Evolutionary conservation across 64 coral and sea anemone species (phyloP), one percentile per base, ranked within the genome.

Genomic region (Pachyseris speciosa): DNA sequence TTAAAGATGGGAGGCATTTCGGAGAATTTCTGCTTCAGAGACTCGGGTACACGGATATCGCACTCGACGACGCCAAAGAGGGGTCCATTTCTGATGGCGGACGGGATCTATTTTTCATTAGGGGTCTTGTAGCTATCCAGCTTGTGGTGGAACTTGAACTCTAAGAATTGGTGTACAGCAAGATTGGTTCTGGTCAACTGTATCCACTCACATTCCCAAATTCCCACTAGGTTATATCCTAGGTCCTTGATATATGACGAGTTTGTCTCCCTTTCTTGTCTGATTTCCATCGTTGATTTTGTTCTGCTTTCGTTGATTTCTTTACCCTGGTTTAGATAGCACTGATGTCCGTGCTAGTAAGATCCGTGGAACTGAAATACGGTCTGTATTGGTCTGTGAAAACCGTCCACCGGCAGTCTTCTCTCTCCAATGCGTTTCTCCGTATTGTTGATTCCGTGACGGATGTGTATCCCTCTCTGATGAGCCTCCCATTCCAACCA

Each of bases 1-100:
- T 94, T 94, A 25, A 94, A 79, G 17, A 91, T 91, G 7, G 89
- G 89, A 0, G 38, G 52, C 90, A 92, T 92, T 25, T 92, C 90
- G 12, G 25, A 11, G 53, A 92, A 92, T 6, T 92, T 40, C 19
- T 61, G 1, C 32, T 45, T 66, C 4, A 72, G 37, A 26, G 76
- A 8, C 15, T 77, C 58, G 2, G 67, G 80, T 4, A 76, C 67
- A 1, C 41, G 16, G 34, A 92, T 84, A 36, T 92, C 80, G 11
- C 67, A 85, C 28, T 61, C 22, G 1, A 92, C 69, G 15, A 74
- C 70, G 8, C 80, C 90, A 76, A 92, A 92, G 0, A 85, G 7
- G 12, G 15, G 38, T 0, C 49, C 66, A 8, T 32, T 20, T 45
- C 26, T 17, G 8, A 85, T 29, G 1, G 0, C 36, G 0, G 5